Conservation (phyloP, 1,140 invertebrate species). For the Drosophila auraria region DNA sequence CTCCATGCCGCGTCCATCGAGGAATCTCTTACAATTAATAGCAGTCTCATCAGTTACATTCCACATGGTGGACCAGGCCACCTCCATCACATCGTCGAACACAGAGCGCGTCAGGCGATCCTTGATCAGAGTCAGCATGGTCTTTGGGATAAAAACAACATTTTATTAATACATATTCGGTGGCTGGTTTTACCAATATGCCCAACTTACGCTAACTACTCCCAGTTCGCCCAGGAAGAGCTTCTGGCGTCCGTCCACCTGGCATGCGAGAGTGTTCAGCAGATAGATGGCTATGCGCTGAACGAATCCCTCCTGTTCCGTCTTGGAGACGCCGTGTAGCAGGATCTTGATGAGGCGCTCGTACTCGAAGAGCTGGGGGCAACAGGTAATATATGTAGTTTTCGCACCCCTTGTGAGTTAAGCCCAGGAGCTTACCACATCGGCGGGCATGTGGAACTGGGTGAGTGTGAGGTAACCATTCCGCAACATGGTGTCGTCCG, state of each 20-base stretch:
- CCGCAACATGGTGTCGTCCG: slow-evolving; percentile 96
- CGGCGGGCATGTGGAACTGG: slow-evolving; percentile 97
- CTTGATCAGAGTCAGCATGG: slow-evolving; percentile 94
- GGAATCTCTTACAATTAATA: slow-evolving; percentile 95
- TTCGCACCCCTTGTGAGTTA: not conserved
- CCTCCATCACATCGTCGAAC: slow-evolving; percentile 98
- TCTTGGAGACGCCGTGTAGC: slow-evolving; percentile 92
- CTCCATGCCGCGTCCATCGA: slow-evolving; percentile 94
- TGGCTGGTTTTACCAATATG: too few relatives aligned
- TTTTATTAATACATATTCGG: not conserved
- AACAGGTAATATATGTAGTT: not conserved
- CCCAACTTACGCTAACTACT: slow-evolving; percentile 90
- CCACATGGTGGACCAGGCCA: slow-evolving; percentile 99
- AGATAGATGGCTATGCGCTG: slow-evolving; percentile 97
- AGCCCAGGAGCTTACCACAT: slow-evolving; percentile 90
- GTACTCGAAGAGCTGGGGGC: slow-evolving; percentile 94
- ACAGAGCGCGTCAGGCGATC: slow-evolving; percentile 89
- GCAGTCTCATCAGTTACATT: slow-evolving; percentile 99
- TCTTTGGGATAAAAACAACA: slow-evolving; percentile 86
- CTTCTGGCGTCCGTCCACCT: slow-evolving; percentile 97
- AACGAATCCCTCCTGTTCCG: slow-evolving; percentile 95
- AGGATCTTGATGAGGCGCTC: slow-evolving; percentile 94
- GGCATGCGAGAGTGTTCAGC: slow-evolving; percentile 97
- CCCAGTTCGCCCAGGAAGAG: slow-evolving; percentile 95
- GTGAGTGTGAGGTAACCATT: slow-evolving; percentile 98